phyloP scores from a whole-genome alignment of 2,797 vertebrate genomes.

The Pyrocephalus nanus region DNA sequence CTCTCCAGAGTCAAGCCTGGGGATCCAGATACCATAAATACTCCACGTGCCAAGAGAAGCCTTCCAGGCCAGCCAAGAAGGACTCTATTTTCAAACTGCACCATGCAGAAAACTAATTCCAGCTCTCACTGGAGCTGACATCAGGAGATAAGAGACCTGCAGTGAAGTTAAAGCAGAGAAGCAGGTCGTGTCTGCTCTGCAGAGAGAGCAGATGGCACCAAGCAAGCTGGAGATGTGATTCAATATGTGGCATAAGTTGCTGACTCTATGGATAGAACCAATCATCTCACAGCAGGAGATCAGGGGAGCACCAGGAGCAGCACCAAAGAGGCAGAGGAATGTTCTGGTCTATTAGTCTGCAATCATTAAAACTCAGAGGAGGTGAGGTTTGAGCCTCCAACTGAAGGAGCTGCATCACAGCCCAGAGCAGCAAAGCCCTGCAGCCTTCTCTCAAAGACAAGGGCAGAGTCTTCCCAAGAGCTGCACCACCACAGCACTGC shows the following conservation, averaged over 20 bases:
- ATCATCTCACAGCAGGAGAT: not conserved
- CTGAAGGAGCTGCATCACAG: not conserved
- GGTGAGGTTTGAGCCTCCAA: not conserved
- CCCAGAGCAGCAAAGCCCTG: not conserved
- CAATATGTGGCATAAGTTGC: not conserved
- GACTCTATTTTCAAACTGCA: slow-evolving; percentile 16
- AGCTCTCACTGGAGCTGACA: not conserved
- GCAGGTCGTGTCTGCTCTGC: not conserved
- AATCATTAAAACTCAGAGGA: not conserved
- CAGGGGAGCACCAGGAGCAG: not conserved
- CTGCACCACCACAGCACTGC: not conserved
- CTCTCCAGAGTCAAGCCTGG: not conserved
- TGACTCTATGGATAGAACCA: not conserved
- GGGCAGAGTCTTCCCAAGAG: not conserved
- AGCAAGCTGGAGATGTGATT: not conserved
- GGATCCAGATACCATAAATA: slow-evolving; percentile 24
- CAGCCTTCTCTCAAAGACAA: not conserved
- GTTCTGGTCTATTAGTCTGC: not conserved
- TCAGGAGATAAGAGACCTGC: not conserved
- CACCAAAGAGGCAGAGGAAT: not conserved
- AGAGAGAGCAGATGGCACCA: not conserved
- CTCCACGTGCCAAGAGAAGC: not conserved
- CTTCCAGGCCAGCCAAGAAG: not conserved
- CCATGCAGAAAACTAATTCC: not conserved
- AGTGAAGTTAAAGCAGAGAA: not conserved